Evolutionary conservation across 2,888 invertebrate genomes (phyloP), one percentile per base, ranked within the genome.

Genomic region (Andrena haemorrhoa): DNA sequence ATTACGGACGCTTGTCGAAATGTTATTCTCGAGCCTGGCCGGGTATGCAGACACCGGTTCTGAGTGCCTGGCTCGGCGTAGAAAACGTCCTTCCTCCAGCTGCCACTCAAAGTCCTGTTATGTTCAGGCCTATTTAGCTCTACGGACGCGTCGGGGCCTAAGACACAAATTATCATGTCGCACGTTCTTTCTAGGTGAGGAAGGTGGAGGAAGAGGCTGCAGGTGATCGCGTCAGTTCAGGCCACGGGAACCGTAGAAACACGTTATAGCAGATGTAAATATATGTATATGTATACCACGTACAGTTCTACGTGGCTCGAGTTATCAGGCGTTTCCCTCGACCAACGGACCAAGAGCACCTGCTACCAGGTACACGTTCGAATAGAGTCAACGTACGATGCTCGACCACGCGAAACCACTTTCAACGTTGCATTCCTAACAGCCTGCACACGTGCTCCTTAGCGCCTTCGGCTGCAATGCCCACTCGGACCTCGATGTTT

Each of bases 251-350:
- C 70, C n/a, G 51, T 63, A 35, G 73, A 47, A 69, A 78, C 66
- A 49, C 70, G 70, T 70, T 76, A 70, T 53, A 60, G 73, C 73
- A 76, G 65, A 84, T 82, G 76, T 75, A 71, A 82, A 82, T 49
- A 60, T 78, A 82, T 47, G 85, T 53, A 68, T 61, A 72, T 69
- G 61, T 68, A 74, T 63, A 61, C 66, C 49, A 35, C 61, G 68
- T 72, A 73, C 56, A 65, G 49, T 71, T 49, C 51, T 60, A 79
- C 85, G 53, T 66, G 61, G 82, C 60, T 26, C 72, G 83, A 85
- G 88, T 87, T 88, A 89, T 91, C 91, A 90, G 90, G 89, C 89
- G 91, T 85, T 86, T 86, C 87, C 84, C 85, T 88, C 84, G 85
- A 75, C 85, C 86, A 89, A 88, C 90, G 85, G 89, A 88, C 89